Percentiles rank a stretch among this genome's conserved stretches.
Evolutionary conservation across 2,888 invertebrate species (phyloP).

Genomic region (Saturnia pavonia): DNA sequence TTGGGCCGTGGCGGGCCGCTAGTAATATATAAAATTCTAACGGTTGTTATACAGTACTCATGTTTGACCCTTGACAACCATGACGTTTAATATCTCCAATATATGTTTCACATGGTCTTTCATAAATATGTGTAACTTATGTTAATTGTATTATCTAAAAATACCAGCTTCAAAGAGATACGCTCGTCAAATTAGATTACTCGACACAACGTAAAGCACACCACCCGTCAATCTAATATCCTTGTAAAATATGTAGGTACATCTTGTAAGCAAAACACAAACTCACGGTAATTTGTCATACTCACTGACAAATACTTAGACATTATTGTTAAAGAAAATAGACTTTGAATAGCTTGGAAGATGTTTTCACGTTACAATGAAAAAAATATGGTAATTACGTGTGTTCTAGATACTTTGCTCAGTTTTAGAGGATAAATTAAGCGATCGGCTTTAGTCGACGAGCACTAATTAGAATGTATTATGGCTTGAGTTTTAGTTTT

Average conservation of each 20-base stretch:
- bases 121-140: not conserved
- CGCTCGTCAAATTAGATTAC: slow-evolving; percentile 13
- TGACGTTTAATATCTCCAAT: not conserved
- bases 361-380: not conserved
- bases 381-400: not conserved
- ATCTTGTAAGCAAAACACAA: slow-evolving; percentile 13
- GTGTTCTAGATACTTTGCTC: not conserved
- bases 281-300: slow-evolving; percentile 15
- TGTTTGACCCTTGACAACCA: not conserved
- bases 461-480: not conserved
- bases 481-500: not conserved
- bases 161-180: slow-evolving; percentile 6
- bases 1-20: too few species aligned
- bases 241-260: slow-evolving; percentile 13
- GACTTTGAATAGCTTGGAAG: slow-evolving; percentile 5
- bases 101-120: not conserved
- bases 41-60: too few species aligned
- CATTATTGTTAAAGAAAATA: slow-evolving; percentile 1
- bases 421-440: not conserved
- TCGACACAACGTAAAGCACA: not conserved
- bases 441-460: not conserved
- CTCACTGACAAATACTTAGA: slow-evolving; percentile 10
- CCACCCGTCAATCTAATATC: not conserved
- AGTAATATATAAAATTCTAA: too few species aligned
- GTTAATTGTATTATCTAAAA: slow-evolving; percentile 6